These are phyloP conservation scores for Holacanthella duospinosa DNA, from an alignment of 2,888 invertebrate species.

Conservation along the genomic window DNA sequence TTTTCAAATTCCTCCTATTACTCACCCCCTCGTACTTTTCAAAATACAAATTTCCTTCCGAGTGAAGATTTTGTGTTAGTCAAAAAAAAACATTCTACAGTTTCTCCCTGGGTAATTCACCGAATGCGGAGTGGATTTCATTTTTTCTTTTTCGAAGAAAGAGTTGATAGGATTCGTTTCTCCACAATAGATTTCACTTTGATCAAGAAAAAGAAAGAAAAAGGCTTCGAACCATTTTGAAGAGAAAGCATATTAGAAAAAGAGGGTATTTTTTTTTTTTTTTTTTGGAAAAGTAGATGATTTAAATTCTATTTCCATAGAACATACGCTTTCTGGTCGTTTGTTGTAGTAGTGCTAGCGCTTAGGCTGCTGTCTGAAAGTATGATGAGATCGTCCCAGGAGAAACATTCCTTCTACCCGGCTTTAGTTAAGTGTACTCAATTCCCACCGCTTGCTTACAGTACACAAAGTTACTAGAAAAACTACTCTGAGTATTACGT, in stretches of 20 bases:
- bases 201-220: too few relatives aligned
- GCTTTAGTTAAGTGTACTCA: background rate
- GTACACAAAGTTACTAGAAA: background rate
- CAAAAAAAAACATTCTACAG: too few relatives aligned
- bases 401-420: background rate
- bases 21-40: too few relatives aligned
- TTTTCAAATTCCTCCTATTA: too few relatives aligned
- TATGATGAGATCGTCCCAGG: background rate
- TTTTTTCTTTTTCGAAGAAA: background rate
- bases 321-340: background rate
- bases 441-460: slow-evolving; percentile 1
- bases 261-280: background rate
- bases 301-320: slow-evolving; percentile 1
- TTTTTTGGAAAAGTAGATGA: background rate
- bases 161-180: background rate
- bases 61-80: too few relatives aligned
- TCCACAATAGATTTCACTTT: background rate
- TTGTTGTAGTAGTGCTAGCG: too few relatives aligned
- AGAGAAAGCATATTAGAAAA: background rate
- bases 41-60: too few relatives aligned
- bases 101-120: too few relatives aligned
- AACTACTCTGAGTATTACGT: background rate
- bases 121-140: too few relatives aligned
- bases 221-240: too few relatives aligned
- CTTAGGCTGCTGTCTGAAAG: background rate